phyloP scores from a whole-genome alignment of 1,140 invertebrate genomes.

The Dendrolimus punctatus region DNA sequence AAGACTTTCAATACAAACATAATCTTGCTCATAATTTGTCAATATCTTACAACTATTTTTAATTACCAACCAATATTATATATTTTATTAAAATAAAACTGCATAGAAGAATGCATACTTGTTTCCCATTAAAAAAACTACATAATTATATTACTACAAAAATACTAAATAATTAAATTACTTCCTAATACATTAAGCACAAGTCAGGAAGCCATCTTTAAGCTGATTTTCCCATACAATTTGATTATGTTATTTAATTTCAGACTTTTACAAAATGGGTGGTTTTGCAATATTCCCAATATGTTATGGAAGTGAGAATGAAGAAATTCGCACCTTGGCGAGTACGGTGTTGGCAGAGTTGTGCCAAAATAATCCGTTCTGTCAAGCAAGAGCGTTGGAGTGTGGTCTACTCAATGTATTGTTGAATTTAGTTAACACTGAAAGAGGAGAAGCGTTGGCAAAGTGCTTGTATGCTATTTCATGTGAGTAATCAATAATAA shows the following conservation, averaged over 20 bases:
- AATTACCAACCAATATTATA: no score
- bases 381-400: conserved; percentile 78
- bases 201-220: no score
- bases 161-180: no score
- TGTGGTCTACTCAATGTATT: conserved; percentile 76
- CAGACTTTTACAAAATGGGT: conserved; percentile 87
- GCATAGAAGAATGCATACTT: no score
- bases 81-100: no score
- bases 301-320: conserved; percentile 76
- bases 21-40: no score
- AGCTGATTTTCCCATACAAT: no score
- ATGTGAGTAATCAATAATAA: conserved; percentile 68
- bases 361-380: conserved; percentile 86
- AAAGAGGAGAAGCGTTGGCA: conserved; percentile 73
- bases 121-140: no score
- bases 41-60: no score
- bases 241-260: conserved; percentile 16
- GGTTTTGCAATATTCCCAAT: conserved; percentile 80
- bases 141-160: no score
- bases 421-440: conserved; percentile 76
- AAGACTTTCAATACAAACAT: no score
- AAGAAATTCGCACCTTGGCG: conserved; percentile 74
- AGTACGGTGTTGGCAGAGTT: conserved; percentile 81
- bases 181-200: no score
- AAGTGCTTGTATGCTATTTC: conserved; percentile 85